Base-by-base conservation (phyloP, 2,797 vertebrate genomes). In the Dendrocincla fuliginosa region DNA sequence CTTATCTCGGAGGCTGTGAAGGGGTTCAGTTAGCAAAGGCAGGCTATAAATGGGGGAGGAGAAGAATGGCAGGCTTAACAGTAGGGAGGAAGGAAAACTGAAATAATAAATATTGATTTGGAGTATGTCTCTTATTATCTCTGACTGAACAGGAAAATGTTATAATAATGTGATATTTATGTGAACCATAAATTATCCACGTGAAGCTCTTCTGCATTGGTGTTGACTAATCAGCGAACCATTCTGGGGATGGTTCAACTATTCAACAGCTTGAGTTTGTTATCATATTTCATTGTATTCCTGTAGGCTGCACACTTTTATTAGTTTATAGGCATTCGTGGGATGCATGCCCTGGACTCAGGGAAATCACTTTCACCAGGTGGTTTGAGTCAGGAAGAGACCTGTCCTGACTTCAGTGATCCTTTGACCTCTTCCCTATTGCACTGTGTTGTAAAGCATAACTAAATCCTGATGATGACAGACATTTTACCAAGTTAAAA, bases 31-130 rank as follows among this genome's bases (percentile, higher is more conserved):
- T 80, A 74, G 80, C 59, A 80, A 77, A 84, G 87, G 80, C 80
- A 91, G 67, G 70, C 74, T 87, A 64, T 93, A 95, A 96, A 90
- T 37, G 80, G 85, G 96, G 96, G 87, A 96, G 94, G 94, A 94
- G 93, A 96, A 86, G 67, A 52, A 93, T 87, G 93, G 95, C 80
- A 96, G 84, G 33, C 68, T 79, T 90, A 86, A 89, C 70, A 76
- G 84, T 64, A 84, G 68, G 92, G 93, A 95, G 85, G 87, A 96
- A 95, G 87, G 33, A 86, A 94, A 95, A 68, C 80, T 92, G 69
- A 95, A 96, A 95, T 86, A 90, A 96, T 96, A 96, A 95, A 96
- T 95, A 96, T 88, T 94, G 93, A 93, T 96, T 96, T 96, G 85
- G 84, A 94, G 22, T 84, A 91, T 27, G 60, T 76, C 63, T 91